phyloP scores from a whole-genome alignment of 2,888 invertebrate genomes.

The Atherix ibis region DNA sequence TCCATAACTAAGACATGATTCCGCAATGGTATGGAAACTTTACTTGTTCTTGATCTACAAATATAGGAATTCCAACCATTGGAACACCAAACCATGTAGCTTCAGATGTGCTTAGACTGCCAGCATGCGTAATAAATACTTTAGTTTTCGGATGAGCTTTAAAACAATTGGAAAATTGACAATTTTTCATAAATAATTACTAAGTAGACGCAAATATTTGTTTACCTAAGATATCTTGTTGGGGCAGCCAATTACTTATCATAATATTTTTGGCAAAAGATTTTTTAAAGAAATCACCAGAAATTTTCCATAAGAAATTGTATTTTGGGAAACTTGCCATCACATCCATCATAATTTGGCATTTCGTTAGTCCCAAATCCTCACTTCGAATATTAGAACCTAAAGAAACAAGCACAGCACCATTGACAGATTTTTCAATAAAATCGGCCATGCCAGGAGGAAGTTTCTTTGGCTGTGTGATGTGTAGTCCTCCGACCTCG shows the following conservation, averaged over 20 bases:
- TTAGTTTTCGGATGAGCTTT: constrained; percentile 18
- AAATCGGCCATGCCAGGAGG: constrained; percentile 18
- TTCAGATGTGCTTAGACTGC: constrained; percentile 22
- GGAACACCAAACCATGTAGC: constrained; percentile 23
- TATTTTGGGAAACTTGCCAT: constrained; percentile 20
- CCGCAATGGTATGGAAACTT: not conserved
- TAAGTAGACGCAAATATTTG: constrained; percentile 7
- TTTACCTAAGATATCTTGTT: constrained; percentile 36
- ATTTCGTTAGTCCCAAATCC: constrained; percentile 11
- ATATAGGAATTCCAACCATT: constrained; percentile 21
- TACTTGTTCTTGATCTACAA: constrained; percentile 19
- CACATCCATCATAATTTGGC: constrained; percentile 16
- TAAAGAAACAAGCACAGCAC: constrained; percentile 24
- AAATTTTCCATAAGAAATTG: constrained; percentile 28
- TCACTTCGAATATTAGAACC: constrained; percentile 20
- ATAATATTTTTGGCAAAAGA: constrained; percentile 22
- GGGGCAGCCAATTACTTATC: constrained; percentile 35
- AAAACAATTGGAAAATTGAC: not conserved
- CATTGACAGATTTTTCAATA: constrained; percentile 19
- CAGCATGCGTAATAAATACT: constrained; percentile 22
- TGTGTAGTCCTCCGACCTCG: constrained; percentile 28
- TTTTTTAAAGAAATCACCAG: constrained; percentile 10
- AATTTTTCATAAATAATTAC: constrained; percentile 2
- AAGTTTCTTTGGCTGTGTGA: constrained; percentile 17
- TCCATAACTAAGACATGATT: not conserved